Conservation (phyloP, 2,888 invertebrate genomes). For the Rutpela maculata region DNA sequence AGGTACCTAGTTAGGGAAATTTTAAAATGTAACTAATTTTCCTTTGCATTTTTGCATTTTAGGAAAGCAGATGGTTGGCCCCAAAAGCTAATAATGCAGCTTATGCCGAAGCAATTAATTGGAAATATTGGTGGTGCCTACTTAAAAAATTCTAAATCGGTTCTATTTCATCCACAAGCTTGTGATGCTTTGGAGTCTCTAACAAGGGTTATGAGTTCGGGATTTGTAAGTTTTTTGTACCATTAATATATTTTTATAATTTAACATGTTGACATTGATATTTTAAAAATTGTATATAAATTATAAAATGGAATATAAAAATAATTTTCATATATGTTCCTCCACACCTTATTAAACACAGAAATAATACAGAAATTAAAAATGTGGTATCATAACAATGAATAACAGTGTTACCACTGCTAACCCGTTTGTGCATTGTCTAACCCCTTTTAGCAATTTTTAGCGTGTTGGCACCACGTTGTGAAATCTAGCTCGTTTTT, state of each 20-base stretch:
- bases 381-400: too few relatives aligned
- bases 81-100: slow-evolving; percentile 91
- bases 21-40: not conserved
- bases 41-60: slow-evolving; percentile 40
- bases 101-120: slow-evolving; percentile 94
- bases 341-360: too few relatives aligned
- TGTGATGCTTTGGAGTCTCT: slow-evolving; percentile 91
- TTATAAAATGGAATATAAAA: too few relatives aligned
- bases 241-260: not conserved
- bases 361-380: too few relatives aligned
- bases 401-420: too few relatives aligned
- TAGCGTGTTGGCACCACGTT: too few relatives aligned
- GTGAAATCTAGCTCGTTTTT: too few relatives aligned
- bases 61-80: slow-evolving; percentile 96
- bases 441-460: too few relatives aligned
- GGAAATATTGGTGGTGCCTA: slow-evolving; percentile 92
- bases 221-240: slow-evolving; percentile 83
- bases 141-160: slow-evolving; percentile 94
- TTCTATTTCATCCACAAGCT: slow-evolving; percentile 90
- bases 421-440: too few relatives aligned
- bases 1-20: not conserved
- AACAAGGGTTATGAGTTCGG: slow-evolving; percentile 94
- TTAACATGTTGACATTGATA: not conserved
- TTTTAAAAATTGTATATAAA: too few relatives aligned
- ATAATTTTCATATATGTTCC: too few relatives aligned